These are phyloP conservation scores for Malurus cyaneus DNA, from an alignment of 2,113 vertebrate species.

Conservation along the genomic window DNA sequence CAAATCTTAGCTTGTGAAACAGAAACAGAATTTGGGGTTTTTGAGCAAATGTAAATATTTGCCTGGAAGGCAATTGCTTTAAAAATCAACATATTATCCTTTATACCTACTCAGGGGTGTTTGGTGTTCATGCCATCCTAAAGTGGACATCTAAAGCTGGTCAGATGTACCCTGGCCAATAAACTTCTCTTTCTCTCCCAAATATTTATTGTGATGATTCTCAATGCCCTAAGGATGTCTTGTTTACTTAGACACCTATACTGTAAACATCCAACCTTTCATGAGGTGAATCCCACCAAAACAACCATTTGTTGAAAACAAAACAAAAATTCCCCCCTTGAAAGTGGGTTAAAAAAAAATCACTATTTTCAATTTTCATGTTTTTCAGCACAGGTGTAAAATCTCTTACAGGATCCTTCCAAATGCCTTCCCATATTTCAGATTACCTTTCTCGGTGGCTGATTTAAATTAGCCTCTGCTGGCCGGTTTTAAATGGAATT, in stretches of 20 bases:
- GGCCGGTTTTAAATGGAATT: background rate
- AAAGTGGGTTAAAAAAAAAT: background rate
- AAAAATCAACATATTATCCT: background rate
- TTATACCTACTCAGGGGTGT: background rate
- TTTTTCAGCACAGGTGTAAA: background rate
- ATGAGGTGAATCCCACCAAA: background rate
- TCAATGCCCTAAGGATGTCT: background rate
- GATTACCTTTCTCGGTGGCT: background rate
- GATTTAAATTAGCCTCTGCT: background rate
- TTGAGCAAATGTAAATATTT: background rate
- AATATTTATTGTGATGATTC: background rate
- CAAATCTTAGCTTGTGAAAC: background rate
- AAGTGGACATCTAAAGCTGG: background rate
- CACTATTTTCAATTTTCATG: rapidly evolving
- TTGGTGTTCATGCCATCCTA: background rate
- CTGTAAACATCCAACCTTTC: background rate
- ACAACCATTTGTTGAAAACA: background rate
- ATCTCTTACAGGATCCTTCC: background rate
- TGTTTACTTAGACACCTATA: background rate
- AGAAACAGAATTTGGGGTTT: background rate
- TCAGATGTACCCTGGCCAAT: background rate
- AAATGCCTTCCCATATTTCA: background rate
- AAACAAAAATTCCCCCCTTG: background rate
- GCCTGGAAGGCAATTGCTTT: background rate
- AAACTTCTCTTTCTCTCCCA: background rate